Evolutionary conservation across 1,140 invertebrate genomes (phyloP).

Genomic region (Zaprionus inermis): DNA sequence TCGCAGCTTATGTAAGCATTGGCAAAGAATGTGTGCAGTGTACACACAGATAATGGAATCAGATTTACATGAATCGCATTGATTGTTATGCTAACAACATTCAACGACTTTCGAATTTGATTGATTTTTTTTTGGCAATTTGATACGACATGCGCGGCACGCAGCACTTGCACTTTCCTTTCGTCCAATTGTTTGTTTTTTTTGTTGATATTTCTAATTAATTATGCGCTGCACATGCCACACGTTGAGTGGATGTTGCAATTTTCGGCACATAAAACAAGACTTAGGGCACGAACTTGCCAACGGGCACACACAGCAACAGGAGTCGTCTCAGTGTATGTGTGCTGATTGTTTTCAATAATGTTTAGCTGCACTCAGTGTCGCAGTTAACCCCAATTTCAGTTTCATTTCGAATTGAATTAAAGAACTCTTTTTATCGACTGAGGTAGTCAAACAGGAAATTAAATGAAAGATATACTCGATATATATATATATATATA

Average conservation of each 20-base stretch:
- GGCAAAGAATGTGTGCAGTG: slow-evolving; percentile 25
- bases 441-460: slow-evolving; percentile 32
- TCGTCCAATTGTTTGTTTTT: slow-evolving; percentile 17
- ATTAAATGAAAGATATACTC: background rate
- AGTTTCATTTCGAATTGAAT: slow-evolving; percentile 49
- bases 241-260: slow-evolving; percentile 47
- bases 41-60: background rate
- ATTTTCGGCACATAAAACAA: slow-evolving; percentile 52
- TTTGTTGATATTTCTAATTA: slow-evolving; percentile 56
- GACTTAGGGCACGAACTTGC: slow-evolving; percentile 69
- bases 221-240: slow-evolving; percentile 55
- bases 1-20: slow-evolving; percentile 40
- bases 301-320: background rate
- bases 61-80: background rate
- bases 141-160: slow-evolving; percentile 40
- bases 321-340: slow-evolving; percentile 45
- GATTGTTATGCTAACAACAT: slow-evolving; percentile 26
- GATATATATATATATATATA: slow-evolving; percentile 2
- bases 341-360: background rate
- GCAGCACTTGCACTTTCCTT: slow-evolving; percentile 76
- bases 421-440: slow-evolving; percentile 37
- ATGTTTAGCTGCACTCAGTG: slow-evolving; percentile 12
- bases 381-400: slow-evolving; percentile 52
- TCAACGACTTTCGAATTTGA: slow-evolving; percentile 42
- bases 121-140: slow-evolving; percentile 28